A percentile compares a stretch with the other conserved stretches of the same genome.
Conservation (phyloP, 1,140 invertebrate genomes). For the Brachionus plicatilis region DNA sequence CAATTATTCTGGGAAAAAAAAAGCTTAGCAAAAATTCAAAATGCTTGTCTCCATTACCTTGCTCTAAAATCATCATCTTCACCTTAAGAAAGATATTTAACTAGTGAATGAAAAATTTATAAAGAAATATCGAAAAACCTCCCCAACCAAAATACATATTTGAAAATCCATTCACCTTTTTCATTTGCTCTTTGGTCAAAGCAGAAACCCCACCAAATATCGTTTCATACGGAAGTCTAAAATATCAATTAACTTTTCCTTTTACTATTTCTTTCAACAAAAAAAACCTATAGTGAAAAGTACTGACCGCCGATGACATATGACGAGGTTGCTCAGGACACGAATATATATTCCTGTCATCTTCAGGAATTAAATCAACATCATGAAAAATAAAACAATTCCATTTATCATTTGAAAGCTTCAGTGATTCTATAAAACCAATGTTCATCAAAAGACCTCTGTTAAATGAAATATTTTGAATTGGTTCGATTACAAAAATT, state of each 20-base stretch:
- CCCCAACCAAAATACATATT: constrained; percentile 43
- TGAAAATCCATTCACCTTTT: constrained; percentile 36
- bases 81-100: background rate
- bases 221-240: constrained; percentile 68
- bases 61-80: constrained; percentile 29
- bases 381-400: constrained; percentile 93
- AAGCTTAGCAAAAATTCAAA: background rate
- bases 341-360: constrained; percentile 82
- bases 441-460: constrained; percentile 88
- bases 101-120: background rate
- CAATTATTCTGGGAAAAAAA: background rate
- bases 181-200: constrained; percentile 34
- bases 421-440: constrained; percentile 77
- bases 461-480: constrained; percentile 66
- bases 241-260: background rate
- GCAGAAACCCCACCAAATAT: constrained; percentile 53
- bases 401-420: constrained; percentile 63
- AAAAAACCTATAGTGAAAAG: constrained; percentile 65
- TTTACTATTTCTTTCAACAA: background rate
- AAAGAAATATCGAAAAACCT: constrained; percentile 24
- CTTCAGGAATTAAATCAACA: constrained; percentile 84
- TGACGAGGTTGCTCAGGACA: constrained; percentile 65
- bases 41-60: background rate
- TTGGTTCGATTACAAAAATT: constrained; percentile 47
- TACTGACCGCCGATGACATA: constrained; percentile 87